Conservation (phyloP, 2,113 vertebrate genomes). For the Chloebia gouldiae region DNA sequence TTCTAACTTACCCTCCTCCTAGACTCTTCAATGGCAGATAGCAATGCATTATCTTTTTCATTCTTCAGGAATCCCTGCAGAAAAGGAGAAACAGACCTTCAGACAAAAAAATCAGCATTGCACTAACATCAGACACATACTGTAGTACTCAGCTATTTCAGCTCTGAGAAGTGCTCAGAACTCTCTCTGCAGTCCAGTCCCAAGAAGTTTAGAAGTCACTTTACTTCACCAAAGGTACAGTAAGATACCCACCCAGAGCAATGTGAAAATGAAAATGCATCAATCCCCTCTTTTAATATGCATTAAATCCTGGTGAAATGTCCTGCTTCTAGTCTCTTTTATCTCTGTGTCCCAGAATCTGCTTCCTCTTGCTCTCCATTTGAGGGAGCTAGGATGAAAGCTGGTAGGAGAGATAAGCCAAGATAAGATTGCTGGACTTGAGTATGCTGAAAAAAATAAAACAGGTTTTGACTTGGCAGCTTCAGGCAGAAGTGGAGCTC, state of each 20-base stretch:
- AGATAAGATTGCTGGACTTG: slow-evolving; percentile 43
- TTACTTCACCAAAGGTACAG: not conserved
- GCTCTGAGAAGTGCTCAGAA: not conserved
- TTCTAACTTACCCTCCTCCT: slow-evolving; percentile 88
- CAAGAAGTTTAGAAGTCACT: slow-evolving; percentile 31
- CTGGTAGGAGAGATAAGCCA: not conserved
- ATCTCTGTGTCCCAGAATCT: slow-evolving; percentile 37
- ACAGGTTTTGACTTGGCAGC: not conserved
- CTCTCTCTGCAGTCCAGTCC: not conserved
- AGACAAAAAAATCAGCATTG: not conserved
- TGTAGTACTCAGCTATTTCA: not conserved
- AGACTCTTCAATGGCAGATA: slow-evolving; percentile 96
- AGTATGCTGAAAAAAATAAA: not conserved
- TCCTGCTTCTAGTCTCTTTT: slow-evolving; percentile 34
- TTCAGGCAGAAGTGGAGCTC: slow-evolving; percentile 12
- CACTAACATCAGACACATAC: not conserved
- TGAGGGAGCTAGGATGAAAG: not conserved
- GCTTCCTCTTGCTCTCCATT: slow-evolving; percentile 6
- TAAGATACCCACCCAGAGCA: not conserved
- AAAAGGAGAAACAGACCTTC: slow-evolving; percentile 14
- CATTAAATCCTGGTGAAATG: slow-evolving; percentile 10
- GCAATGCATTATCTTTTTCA: slow-evolving; percentile 94
- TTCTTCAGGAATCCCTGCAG: slow-evolving; percentile 96
- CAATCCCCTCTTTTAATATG: slow-evolving; percentile 38
- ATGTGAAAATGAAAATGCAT: slow-evolving; percentile 10